Base-by-base conservation (phyloP, 2,113 vertebrate species). In the Neodontobutis hainanensis region DNA sequence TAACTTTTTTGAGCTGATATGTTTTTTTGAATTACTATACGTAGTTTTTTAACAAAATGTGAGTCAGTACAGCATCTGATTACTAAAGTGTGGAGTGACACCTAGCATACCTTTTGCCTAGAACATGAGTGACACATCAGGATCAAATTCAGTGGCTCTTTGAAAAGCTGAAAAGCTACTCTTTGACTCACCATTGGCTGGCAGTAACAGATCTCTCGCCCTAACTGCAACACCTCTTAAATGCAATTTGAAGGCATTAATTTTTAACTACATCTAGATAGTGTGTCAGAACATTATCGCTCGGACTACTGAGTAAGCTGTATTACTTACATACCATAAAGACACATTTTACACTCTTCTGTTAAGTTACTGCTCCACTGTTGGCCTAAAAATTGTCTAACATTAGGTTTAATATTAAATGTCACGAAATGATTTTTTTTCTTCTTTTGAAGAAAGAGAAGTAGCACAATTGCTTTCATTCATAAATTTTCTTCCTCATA, bases 231-330 rank as follows among this genome's bases (percentile, higher is more conserved):
- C 68, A 49, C 74, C 62, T 84, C 79, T 82, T 87, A 75, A 84
- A 81, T 85, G 82, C 77, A 55, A 68, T 77, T 84, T 78, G 68
- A 51, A 75, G 68, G 69, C 81, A 81, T 89, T 73, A 32, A 86
- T 83, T 83, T 89, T 87, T 87, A 86, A 89, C 77, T 65, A 61
- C 67, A 64, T 75, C 46, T 56, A 68, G 80, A 75, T 85, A 70
- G 72, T 52, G 66, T 87, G 79, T 84, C 85, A 69, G 75, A 67
- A 65, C 61, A 69, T 79, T 57, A 75, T 67, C 8, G 0, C 62
- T 2, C 2, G 42, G 64, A 32, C 57, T 19, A 11, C 66, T 52
- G 52, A 71, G 63, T 27, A 32, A 11, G 47, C 60, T 6, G 61
- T 55, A 53, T 81, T 63, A 61, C 63, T 78, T 60, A 58, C 58